phyloP scores from a whole-genome alignment of 2,113 vertebrate species.

The Gopherus flavomarginatus region DNA sequence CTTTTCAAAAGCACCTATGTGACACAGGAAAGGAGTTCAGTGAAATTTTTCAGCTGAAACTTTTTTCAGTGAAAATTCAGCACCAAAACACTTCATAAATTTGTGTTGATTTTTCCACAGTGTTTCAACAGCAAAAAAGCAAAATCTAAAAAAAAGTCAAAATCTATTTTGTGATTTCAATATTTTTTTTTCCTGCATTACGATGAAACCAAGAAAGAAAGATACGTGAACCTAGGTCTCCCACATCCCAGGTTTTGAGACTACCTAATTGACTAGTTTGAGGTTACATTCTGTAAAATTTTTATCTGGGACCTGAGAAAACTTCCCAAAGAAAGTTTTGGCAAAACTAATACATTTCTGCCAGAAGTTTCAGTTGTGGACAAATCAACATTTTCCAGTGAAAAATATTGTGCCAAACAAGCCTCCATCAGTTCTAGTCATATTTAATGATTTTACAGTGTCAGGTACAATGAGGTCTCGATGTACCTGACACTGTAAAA shows the following conservation, averaged over 20 bases:
- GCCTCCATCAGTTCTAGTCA: no score
- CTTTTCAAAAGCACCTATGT: rapidly evolving
- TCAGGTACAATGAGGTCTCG: no score
- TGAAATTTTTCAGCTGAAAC: background rate
- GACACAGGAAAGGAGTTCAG: background rate
- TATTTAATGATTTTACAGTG: background rate
- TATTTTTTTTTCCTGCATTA: background rate
- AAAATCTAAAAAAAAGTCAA: background rate
- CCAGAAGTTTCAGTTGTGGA: background rate
- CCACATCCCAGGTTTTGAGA: background rate
- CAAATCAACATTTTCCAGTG: background rate
- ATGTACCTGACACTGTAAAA: background rate
- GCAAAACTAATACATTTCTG: background rate
- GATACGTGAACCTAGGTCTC: background rate
- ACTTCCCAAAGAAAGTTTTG: background rate
- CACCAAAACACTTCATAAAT: background rate
- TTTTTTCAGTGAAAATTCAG: background rate
- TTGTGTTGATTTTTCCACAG: background rate
- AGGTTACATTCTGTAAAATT: background rate
- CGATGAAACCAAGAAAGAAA: background rate
- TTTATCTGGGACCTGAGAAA: background rate
- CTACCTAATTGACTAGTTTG: background rate
- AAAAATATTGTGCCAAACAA: background rate
- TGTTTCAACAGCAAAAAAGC: background rate
- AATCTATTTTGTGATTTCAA: background rate